Conservation (phyloP, 2,888 invertebrate genomes). For the Aporophyla nigra region DNA sequence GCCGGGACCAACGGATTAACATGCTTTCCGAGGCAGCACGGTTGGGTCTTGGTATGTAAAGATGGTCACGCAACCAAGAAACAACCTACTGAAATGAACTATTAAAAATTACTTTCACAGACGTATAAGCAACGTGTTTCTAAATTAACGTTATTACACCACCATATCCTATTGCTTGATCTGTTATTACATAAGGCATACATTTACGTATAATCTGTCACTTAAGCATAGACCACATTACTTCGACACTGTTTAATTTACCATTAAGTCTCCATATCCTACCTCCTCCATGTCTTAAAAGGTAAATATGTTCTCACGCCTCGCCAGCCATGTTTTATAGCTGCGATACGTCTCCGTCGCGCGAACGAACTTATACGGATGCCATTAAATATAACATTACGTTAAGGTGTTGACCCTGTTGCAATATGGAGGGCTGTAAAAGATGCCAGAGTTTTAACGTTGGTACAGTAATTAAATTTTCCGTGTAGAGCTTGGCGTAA, state of each 20-base stretch:
- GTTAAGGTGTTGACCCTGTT: slow-evolving; percentile 5
- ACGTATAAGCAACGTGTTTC: not conserved
- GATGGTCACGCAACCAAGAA: too few relatives aligned
- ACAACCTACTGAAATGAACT: not conserved
- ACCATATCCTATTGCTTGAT: not conserved
- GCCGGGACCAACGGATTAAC: too few relatives aligned
- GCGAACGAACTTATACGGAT: slow-evolving; percentile 40
- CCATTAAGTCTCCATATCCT: slow-evolving; percentile 8
- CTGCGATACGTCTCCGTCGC: slow-evolving; percentile 42
- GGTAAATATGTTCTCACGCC: slow-evolving; percentile 50
- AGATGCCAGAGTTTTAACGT: not conserved
- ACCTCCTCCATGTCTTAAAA: slow-evolving; percentile 16
- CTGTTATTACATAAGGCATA: not conserved
- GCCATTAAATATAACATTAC: slow-evolving; percentile 36
- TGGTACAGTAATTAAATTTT: too few relatives aligned
- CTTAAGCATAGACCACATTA: not conserved
- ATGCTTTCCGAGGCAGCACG: too few relatives aligned
- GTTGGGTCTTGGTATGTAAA: too few relatives aligned
- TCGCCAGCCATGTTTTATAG: slow-evolving; percentile 47
- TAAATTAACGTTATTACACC: not conserved
- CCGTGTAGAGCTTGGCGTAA: too few relatives aligned
- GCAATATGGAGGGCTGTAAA: not conserved
- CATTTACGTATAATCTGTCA: not conserved
- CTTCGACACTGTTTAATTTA: not conserved
- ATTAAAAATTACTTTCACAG: not conserved